Evolutionary conservation across 2,888 invertebrate species (phyloP).

Genomic region (Ligdia adustata): DNA sequence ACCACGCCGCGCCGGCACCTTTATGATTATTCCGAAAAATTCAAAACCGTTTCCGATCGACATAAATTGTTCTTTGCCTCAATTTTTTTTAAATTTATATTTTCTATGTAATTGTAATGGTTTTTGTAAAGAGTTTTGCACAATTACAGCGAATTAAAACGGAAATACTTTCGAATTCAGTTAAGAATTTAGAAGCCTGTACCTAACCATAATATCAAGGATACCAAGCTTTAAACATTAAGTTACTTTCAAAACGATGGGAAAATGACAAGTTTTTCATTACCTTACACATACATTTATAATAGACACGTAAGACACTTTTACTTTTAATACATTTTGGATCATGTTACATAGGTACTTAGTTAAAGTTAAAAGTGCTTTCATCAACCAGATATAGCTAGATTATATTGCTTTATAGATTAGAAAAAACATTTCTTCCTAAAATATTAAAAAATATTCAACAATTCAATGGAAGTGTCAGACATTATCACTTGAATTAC

Average conservation of each 20-base stretch:
- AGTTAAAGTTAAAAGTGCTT: neutral
- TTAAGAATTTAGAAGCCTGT: neutral
- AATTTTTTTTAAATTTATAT: too few species aligned
- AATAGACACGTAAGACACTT: constrained; percentile 13
- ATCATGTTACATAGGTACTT: neutral
- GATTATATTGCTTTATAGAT: neutral
- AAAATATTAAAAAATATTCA: constrained; percentile 1
- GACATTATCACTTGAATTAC: neutral
- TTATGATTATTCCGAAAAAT: too few species aligned
- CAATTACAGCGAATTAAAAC: too few species aligned
- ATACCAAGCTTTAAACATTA: neutral
- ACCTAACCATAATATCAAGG: neutral
- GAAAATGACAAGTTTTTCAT: constrained; percentile 6
- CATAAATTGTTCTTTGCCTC: too few species aligned
- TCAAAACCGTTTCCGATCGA: too few species aligned
- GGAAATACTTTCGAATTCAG: too few species aligned
- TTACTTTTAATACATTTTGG: too few species aligned
- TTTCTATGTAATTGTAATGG: too few species aligned
- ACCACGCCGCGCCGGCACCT: too few species aligned
- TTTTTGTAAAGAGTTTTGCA: too few species aligned
- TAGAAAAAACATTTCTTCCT: neutral
- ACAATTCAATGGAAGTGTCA: constrained; percentile 1
- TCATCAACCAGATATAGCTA: neutral
- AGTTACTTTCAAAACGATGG: constrained; percentile 1
- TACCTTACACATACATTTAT: constrained; percentile 1